phyloP scores from a whole-genome alignment of 2,888 invertebrate genomes.

The Therioaphis trifolii region DNA sequence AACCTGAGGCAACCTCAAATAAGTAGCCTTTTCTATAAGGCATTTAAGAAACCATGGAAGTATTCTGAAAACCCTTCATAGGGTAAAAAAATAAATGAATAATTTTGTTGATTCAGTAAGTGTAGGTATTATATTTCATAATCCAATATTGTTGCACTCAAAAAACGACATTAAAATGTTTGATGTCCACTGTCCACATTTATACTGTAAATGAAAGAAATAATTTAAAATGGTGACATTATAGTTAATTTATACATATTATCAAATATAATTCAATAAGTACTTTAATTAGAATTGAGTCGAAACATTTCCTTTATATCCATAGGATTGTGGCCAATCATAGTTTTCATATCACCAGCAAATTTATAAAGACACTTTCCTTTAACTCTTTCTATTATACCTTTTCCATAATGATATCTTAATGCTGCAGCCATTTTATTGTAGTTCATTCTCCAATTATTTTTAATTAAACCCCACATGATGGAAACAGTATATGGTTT shows the following conservation, averaged over 20 bases:
- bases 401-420: constrained; percentile 59
- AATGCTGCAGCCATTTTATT: constrained; percentile 52
- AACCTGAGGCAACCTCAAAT: too few species aligned
- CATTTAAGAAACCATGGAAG: too few species aligned
- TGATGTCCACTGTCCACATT: background rate
- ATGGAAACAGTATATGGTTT: constrained; percentile 47
- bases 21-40: too few species aligned
- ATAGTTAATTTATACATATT: too few species aligned
- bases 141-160: too few species aligned
- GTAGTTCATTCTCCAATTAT: constrained; percentile 51
- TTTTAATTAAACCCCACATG: constrained; percentile 53
- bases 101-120: too few species aligned
- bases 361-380: constrained; percentile 52
- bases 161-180: too few species aligned
- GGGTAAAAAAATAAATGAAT: too few species aligned
- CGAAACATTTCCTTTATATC: constrained; percentile 51
- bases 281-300: constrained; percentile 11
- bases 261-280: background rate
- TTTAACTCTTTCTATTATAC: constrained; percentile 39
- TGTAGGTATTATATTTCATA: too few species aligned
- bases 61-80: too few species aligned
- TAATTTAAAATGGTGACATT: too few species aligned
- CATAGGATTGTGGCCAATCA: constrained; percentile 54
- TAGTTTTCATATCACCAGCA: constrained; percentile 23
- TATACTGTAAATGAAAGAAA: background rate